Base-by-base conservation (phyloP, 2,888 invertebrate genomes). In the Limenitis arthemis region DNA sequence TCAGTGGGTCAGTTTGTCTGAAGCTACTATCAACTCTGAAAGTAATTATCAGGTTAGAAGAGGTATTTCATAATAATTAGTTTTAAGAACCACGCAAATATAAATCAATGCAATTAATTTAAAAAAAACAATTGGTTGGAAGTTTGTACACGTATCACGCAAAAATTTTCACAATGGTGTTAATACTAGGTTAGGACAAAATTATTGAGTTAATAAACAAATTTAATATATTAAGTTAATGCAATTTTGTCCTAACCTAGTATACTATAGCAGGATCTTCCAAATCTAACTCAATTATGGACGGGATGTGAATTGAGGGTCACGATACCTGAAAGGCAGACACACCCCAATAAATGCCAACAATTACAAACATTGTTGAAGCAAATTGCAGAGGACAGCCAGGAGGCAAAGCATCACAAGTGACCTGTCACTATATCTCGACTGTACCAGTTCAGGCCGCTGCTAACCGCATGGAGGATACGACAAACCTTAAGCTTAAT, bases 381-480 rank as follows among this genome's bases (percentile, higher is more conserved):
- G 70, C 61, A 84, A 77, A 77, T 83, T 79, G 77, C 80, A 79
- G 56, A 79, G 60, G 61, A 79, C 78, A 74, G 77, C 83, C 76
- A 84, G 71, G 75, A 81, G 69, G 73, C 76, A 79, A 67, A 80
- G 57, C 38, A 70, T 51, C 51, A 63, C 65, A 31, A 70, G 54
- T 59, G 77, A 78, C 82, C 84, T 83, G 59, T 70, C 77, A 66
- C 53, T 49, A 56, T 49, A 44, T 49, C 54, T 49, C 39, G 55
- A 33, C 57, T 8, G 8, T 58, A 65, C 77, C 66, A 68, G 79
- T 70, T 71, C 20, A 9, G 48, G 62, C 75, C 72, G 72, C 67
- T 65, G 60, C 55, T 60, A 63, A 67, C 77, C 74, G 73, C 72
- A 64, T 72, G 62, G 69, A 66, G 51, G 38, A 48, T 55, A 48